Conservation (phyloP, 2,888 invertebrate genomes). For the Drosophila kuntzei region DNA sequence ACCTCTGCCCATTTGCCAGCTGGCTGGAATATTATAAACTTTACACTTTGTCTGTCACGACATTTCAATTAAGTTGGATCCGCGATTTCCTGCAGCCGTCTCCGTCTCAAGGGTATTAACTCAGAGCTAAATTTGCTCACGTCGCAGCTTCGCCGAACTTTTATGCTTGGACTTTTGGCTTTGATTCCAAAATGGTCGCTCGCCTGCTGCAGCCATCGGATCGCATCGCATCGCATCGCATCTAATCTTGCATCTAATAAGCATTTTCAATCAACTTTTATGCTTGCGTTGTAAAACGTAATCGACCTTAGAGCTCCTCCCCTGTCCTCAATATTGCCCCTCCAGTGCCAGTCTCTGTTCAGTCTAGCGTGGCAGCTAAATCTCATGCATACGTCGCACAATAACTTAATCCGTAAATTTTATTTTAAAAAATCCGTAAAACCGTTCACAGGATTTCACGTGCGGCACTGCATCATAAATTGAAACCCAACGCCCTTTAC, state of each 20-base stretch:
- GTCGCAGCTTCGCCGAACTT: constrained; percentile 74
- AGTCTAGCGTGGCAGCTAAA: constrained; percentile 28
- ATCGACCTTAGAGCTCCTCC: constrained; percentile 71
- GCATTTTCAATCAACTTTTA: constrained; percentile 85
- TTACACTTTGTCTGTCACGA: constrained; percentile 60
- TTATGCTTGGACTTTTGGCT: constrained; percentile 69
- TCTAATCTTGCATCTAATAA: constrained; percentile 85
- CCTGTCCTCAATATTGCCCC: not conserved
- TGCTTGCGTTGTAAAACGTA: constrained; percentile 81
- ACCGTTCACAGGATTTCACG: constrained; percentile 72
- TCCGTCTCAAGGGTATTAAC: constrained; percentile 22
- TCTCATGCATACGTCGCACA: constrained; percentile 60
- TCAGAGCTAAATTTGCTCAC: constrained; percentile 76
- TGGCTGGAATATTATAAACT: constrained; percentile 48
- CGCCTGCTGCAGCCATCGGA: constrained; percentile 44
- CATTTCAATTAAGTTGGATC: constrained; percentile 74
- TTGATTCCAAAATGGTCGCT: constrained; percentile 64
- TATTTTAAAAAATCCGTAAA: constrained; percentile 79
- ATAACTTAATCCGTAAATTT: constrained; percentile 84
- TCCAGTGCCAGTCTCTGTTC: constrained; percentile 12
- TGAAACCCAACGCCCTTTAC: constrained; percentile 62
- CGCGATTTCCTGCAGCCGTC: not conserved
- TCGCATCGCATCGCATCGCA: constrained; percentile 52
- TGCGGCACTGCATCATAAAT: constrained; percentile 67
- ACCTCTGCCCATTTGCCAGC: not conserved